These are phyloP conservation scores for Pogoniulus pusillus DNA, from an alignment of 2,797 vertebrate genomes.

Conservation along the genomic window DNA sequence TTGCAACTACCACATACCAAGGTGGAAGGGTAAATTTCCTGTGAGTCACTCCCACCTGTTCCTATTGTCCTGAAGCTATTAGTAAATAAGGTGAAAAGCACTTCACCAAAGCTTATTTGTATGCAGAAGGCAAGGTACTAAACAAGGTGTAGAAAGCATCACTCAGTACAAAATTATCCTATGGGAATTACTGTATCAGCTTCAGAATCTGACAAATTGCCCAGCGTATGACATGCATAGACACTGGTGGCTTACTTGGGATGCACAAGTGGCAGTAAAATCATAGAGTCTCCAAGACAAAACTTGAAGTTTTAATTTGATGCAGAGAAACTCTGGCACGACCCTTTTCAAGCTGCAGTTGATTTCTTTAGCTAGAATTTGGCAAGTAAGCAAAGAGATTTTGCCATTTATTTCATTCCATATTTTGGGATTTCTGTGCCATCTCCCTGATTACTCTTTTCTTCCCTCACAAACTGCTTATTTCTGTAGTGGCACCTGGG, in stretches of 20 bases:
- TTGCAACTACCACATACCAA: background rate
- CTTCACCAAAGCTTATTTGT: background rate
- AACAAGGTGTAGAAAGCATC: slow-evolving; percentile 4
- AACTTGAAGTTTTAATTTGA: slow-evolving; percentile 36
- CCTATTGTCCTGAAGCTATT: background rate
- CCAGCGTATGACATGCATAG: slow-evolving; percentile 31
- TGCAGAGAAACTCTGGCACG: slow-evolving; percentile 20
- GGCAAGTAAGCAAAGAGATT: background rate
- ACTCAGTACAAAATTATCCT: slow-evolving; percentile 16
- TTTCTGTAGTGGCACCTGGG: background rate
- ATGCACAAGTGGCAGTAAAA: slow-evolving; percentile 45
- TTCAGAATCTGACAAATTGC: slow-evolving; percentile 58
- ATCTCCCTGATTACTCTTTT: background rate
- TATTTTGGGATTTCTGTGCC: background rate
- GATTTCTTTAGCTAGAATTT: slow-evolving; percentile 32
- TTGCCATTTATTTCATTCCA: background rate
- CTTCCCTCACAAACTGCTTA: background rate
- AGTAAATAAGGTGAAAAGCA: slow-evolving; percentile 16
- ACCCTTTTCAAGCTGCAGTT: slow-evolving; percentile 4
- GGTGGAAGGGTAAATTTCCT: background rate
- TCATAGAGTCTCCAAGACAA: background rate
- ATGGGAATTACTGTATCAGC: slow-evolving; percentile 34
- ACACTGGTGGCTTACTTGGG: slow-evolving; percentile 10
- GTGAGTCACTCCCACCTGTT: background rate
- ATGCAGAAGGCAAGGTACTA: background rate